Percentiles rank a stretch among this genome's conserved stretches.
Evolutionary conservation across 2,113 vertebrate genomes (phyloP).

Genomic region (Aplodontia rufa): DNA sequence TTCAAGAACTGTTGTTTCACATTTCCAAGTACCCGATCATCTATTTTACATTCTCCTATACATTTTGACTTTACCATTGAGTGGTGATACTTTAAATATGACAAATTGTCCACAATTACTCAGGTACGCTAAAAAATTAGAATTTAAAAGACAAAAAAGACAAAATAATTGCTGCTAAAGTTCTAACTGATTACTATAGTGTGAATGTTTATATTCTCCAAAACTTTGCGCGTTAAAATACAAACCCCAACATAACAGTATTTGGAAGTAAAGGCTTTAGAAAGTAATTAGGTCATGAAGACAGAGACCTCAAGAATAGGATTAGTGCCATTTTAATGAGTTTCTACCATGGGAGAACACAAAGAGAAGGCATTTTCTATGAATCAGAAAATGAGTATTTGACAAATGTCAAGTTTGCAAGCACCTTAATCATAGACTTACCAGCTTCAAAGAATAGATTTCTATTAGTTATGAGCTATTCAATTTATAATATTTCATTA

Average conservation of each 20-base stretch:
- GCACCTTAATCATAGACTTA: neutral
- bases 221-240: neutral
- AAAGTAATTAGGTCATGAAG: neutral
- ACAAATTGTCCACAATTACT: neutral
- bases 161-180: neutral
- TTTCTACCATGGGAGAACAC: neutral
- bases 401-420: neutral
- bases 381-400: neutral
- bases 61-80: neutral
- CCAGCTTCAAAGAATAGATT: neutral
- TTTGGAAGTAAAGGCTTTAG: neutral
- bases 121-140: neutral
- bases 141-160: neutral
- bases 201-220: neutral
- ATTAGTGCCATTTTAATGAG: neutral
- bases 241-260: neutral
- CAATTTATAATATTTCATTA: neutral
- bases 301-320: neutral
- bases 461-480: neutral
- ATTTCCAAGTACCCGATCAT: too few species aligned
- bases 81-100: neutral
- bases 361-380: neutral
- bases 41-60: too few species aligned
- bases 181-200: neutral
- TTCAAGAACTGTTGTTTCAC: too few species aligned